These are phyloP conservation scores for Brachypodius melanocephalos DNA, from an alignment of 2,113 vertebrate genomes.

Conservation along the genomic window DNA sequence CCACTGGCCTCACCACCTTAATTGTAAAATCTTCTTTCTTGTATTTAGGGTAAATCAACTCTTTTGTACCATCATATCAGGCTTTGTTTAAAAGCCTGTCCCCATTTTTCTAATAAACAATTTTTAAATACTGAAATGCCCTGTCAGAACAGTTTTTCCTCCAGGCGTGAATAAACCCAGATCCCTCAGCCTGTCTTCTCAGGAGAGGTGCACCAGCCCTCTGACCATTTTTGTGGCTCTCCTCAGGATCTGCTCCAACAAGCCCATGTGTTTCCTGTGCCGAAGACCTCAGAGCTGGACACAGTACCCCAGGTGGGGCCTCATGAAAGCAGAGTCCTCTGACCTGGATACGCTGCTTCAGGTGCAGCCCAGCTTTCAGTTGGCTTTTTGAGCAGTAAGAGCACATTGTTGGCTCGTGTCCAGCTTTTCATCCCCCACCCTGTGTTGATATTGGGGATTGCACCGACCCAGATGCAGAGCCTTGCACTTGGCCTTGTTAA, in stretches of 20 bases:
- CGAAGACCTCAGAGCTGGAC: background rate
- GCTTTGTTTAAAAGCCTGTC: background rate
- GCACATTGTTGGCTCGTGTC: too few relatives aligned
- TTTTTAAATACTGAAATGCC: background rate
- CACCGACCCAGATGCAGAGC: background rate
- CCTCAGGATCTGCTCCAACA: background rate
- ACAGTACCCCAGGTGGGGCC: too few relatives aligned
- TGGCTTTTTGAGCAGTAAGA: background rate
- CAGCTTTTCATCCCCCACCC: background rate
- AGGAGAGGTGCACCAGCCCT: background rate
- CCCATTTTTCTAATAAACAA: background rate
- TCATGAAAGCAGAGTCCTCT: fast-evolving
- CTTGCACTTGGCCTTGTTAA: background rate
- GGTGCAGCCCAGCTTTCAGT: background rate
- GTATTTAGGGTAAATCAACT: background rate
- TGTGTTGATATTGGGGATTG: background rate
- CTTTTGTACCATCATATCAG: background rate
- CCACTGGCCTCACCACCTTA: background rate
- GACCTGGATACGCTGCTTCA: background rate
- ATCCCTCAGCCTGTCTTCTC: background rate
- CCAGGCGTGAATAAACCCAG: background rate
- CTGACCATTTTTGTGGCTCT: background rate
- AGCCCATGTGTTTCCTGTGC: background rate
- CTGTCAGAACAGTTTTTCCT: background rate
- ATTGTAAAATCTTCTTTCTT: background rate